Conservation (phyloP, 2,797 vertebrate species). For the Xenops minutus region DNA sequence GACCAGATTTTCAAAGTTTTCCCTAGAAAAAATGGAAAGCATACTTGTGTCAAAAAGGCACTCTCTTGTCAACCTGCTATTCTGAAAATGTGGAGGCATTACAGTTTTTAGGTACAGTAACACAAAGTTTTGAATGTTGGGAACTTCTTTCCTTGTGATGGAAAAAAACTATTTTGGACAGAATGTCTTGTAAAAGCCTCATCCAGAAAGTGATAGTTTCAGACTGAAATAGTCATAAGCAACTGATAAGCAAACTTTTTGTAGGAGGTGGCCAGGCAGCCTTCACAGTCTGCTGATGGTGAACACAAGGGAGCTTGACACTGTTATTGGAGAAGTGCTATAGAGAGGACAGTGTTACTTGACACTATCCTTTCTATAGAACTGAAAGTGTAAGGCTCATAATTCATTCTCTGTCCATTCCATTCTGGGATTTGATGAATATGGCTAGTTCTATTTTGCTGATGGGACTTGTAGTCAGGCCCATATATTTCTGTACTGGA, state of each 20-base stretch:
- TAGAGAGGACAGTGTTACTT: too few relatives aligned
- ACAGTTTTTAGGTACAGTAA: background rate
- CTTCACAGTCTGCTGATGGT: background rate
- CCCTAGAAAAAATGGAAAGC: background rate
- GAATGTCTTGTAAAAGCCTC: background rate
- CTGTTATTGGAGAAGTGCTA: background rate
- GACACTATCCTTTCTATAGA: background rate
- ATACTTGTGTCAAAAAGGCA: background rate
- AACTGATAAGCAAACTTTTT: background rate
- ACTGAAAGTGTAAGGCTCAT: background rate
- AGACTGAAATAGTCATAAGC: background rate
- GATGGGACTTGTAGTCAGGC: fast-evolving
- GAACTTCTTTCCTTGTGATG: background rate
- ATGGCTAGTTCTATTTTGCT: background rate
- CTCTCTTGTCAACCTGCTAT: background rate
- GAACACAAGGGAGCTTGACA: background rate
- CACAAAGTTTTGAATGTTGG: background rate
- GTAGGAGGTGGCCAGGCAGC: background rate
- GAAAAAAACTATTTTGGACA: background rate
- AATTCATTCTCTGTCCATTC: background rate
- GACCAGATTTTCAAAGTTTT: fast-evolving
- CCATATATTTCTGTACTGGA: background rate
- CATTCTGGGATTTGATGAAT: background rate
- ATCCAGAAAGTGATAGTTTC: background rate
- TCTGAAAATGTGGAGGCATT: background rate